Conservation (phyloP, 1,140 invertebrate genomes). For the Carcinoscorpius rotundicauda region DNA sequence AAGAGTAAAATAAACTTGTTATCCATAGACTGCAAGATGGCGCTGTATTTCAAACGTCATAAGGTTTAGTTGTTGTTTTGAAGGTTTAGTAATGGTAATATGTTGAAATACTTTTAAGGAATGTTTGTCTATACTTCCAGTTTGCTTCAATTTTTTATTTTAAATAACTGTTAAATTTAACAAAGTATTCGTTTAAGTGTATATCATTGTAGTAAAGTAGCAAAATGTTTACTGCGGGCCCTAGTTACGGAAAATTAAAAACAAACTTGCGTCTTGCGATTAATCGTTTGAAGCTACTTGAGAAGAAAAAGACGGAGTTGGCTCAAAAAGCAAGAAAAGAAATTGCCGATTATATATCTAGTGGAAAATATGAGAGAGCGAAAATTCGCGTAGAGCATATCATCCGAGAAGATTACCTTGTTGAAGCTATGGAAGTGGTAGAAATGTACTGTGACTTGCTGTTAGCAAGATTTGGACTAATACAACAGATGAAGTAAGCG, state of each 20-base stretch:
- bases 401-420: slow-evolving; percentile 96
- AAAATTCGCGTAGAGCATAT: slow-evolving; percentile 97
- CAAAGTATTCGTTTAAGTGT: too few species aligned
- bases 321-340: slow-evolving; percentile 91
- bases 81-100: too few species aligned
- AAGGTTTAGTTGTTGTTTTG: too few species aligned
- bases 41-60: too few species aligned
- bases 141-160: too few species aligned
- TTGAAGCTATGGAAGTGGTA: slow-evolving; percentile 97
- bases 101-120: too few species aligned
- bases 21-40: too few species aligned
- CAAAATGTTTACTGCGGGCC: slow-evolving; percentile 69
- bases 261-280: slow-evolving; percentile 85
- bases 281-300: slow-evolving; percentile 84
- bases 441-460: slow-evolving; percentile 99
- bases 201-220: too few species aligned
- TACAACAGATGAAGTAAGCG: slow-evolving; percentile 87
- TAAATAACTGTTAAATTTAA: too few species aligned
- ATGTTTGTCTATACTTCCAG: too few species aligned
- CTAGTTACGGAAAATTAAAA: slow-evolving; percentile 91
- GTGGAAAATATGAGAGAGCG: slow-evolving; percentile 79
- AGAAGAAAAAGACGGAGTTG: slow-evolving; percentile 97
- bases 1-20: too few species aligned
- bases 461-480: slow-evolving; percentile 90
- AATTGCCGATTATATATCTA: slow-evolving; percentile 89